Base-by-base conservation (phyloP, 2,797 vertebrate genomes). In the Geotrypetes seraphini region DNA sequence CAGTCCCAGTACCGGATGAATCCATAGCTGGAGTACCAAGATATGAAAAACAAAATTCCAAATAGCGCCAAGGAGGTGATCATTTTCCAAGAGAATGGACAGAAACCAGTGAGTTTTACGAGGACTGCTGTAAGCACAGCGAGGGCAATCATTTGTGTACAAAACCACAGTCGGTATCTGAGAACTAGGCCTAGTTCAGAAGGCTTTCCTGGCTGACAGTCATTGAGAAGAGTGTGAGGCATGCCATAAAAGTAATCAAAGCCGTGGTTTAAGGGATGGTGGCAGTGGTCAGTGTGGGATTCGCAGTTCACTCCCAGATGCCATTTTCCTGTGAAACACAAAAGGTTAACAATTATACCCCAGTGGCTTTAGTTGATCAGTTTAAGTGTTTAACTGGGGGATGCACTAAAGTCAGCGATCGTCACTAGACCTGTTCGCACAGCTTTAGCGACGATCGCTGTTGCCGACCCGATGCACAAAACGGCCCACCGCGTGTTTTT, bases 231-330 rank as follows among this genome's bases (percentile, higher is more conserved):
- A 0, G 81, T 79, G 32, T 95, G 85, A 0, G 90, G 92, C 35
- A 84, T 69, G 1, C 94, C 95, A 7, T 89, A 92, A 66, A 83
- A 98, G 58, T 79, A 88, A 58, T 77, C 75, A 57, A 98, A 98
- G 4, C 94, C 92, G 0, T 96, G 93, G 2, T 66, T 75, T 52
- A 88, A 81, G 0, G 94, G 95, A 25, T 97, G 93, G 60, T 98
- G 92, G 43, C 92, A 96, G 35, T 88, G 75, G 30, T 97, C 92
- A 0, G 46, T 44, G 19, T 73, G 58, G 18, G 35, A 66, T 6
- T 76, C 56, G 42, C 94, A 97, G 66, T 71, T 97, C 50, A 97
- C 53, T 4, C 94, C 94, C 58, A 81, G 59, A 44, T 97, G 94
- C 94, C 93, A 97, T 39, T 97, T 97, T 4, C 82, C 82, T 84